Base-by-base conservation (phyloP, 2,797 vertebrate genomes). In the Hydrocynus forskahlii region DNA sequence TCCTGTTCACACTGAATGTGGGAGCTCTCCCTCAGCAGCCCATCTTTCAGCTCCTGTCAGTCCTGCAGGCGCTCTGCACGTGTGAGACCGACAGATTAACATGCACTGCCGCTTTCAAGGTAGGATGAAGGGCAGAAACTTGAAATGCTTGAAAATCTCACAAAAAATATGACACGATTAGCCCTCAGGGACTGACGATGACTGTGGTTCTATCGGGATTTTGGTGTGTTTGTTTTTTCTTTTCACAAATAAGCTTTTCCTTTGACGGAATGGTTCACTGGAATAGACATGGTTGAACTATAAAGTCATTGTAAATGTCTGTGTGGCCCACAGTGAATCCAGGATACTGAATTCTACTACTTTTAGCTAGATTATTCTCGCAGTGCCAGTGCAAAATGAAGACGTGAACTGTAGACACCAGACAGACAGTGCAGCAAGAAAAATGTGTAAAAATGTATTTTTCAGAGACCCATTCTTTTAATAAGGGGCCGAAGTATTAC, bases 71-170 rank as follows among this genome's bases (percentile, higher is more conserved):
- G 55, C 62, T 16, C 43, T 19, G 62, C 59, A 64, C 75, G 45
- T 72, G 25, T 19, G 57, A 67, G n/a, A 17, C 14, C 48, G 23
- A 17, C 23, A 71, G 23, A 25, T 60, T 73, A 74, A 55, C 29
- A 74, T 81, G 82, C 59, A 68, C 52, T 60, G 54, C 5, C n/a
- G 25, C 14, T 67, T 74, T 59, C 10, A 78, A 80, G 82, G 82
- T 84, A 84, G 40, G 75, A 7, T 73, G n/a, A 68, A 80, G 55
- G 80, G 16, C 69, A 50, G 29, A 23, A 50, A 70, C 45, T 25
- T 70, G 19, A 50, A 48, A 19, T 0, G 19, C 2, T 23, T 69
- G 35, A 35, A 35, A 35, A 35, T 35, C 35, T 16, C 7, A 29
- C 5, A 64, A 7, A 17, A 14, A 69, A 50, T 29, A 52, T 52